These are phyloP conservation scores for Enoplosus armatus DNA, from an alignment of 2,797 vertebrate genomes.

Conservation along the genomic window DNA sequence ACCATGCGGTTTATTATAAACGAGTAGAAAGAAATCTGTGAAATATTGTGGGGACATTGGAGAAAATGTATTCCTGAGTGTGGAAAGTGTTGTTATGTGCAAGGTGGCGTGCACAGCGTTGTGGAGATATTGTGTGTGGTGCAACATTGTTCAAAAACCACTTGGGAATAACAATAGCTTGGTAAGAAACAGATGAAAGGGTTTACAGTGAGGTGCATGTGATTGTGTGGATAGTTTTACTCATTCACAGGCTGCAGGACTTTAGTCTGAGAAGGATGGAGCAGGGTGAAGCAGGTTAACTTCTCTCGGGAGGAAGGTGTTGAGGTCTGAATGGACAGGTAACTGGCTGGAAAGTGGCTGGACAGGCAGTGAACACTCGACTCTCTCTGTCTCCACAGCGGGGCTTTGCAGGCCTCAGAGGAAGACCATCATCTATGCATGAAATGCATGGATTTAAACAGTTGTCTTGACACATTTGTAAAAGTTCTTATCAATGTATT, in stretches of 20 bases:
- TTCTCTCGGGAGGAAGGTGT: constrained; percentile 12
- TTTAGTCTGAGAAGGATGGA: constrained; percentile 20
- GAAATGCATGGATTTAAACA: constrained; percentile 87
- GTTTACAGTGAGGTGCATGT: constrained; percentile 19
- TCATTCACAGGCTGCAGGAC: constrained; percentile 29
- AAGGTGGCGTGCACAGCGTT: constrained; percentile 14
- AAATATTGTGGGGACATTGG: constrained; percentile 29
- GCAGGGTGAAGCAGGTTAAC: constrained; percentile 43
- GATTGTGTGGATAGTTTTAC: constrained; percentile 34
- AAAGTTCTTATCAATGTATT: constrained; percentile 74
- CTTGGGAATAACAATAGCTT: constrained; percentile 42
- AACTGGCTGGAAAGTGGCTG: constrained; percentile 31
- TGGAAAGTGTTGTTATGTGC: constrained; percentile 14
- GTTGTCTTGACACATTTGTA: constrained; percentile 80
- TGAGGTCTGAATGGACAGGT: constrained; percentile 37
- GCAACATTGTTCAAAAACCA: constrained; percentile 51
- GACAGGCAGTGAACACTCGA: constrained; percentile 43
- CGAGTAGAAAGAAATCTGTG: constrained; percentile 51
- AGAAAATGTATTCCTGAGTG: constrained; percentile 36
- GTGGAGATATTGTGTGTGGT: constrained; percentile 32
- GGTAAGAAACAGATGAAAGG: constrained; percentile 22
- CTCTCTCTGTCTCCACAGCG: constrained; percentile 39
- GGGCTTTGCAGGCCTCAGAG: constrained; percentile 55
- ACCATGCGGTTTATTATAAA: constrained; percentile 54
- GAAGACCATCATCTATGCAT: constrained; percentile 84